A percentile compares a stretch with the other conserved stretches of the same genome.
phyloP scores from a whole-genome alignment of 2,797 vertebrate genomes.

The Falco columbarius region DNA sequence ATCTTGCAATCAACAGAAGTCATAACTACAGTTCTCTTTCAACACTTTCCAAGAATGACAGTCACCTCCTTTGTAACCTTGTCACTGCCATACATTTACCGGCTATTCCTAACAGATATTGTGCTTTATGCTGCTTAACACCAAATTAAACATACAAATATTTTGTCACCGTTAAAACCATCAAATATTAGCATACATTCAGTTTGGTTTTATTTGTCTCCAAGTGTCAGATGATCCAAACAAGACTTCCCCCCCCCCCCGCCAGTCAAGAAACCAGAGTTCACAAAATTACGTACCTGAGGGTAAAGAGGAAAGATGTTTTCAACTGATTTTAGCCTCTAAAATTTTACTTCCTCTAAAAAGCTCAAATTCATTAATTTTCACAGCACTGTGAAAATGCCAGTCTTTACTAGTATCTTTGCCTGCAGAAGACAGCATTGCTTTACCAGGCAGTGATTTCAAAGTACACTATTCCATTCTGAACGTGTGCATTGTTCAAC shows the following conservation, averaged over 20 bases:
- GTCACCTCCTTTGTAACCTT: not conserved
- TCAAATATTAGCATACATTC: not conserved
- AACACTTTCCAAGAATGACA: not conserved
- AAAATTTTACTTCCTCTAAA: not conserved
- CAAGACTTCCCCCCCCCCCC: not conserved
- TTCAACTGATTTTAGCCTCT: not conserved
- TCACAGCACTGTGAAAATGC: not conserved
- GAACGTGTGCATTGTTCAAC: accelerated
- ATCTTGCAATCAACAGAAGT: not conserved
- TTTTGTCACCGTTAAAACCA: not conserved
- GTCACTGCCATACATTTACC: not conserved
- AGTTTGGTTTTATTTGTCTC: not conserved
- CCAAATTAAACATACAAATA: not conserved
- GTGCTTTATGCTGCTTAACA: not conserved
- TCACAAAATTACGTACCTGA: not conserved
- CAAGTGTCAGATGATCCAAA: not conserved
- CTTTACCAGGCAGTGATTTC: not conserved
- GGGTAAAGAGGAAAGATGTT: not conserved
- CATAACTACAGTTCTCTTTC: not conserved
- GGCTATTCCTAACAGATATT: not conserved
- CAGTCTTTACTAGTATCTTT: not conserved
- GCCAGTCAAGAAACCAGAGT: not conserved
- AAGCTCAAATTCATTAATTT: not conserved
- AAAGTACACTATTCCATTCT: not conserved
- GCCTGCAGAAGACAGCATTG: not conserved